Evolutionary conservation across 2,113 vertebrate genomes (phyloP).

Genomic region (Nothoprocta perdicaria): DNA sequence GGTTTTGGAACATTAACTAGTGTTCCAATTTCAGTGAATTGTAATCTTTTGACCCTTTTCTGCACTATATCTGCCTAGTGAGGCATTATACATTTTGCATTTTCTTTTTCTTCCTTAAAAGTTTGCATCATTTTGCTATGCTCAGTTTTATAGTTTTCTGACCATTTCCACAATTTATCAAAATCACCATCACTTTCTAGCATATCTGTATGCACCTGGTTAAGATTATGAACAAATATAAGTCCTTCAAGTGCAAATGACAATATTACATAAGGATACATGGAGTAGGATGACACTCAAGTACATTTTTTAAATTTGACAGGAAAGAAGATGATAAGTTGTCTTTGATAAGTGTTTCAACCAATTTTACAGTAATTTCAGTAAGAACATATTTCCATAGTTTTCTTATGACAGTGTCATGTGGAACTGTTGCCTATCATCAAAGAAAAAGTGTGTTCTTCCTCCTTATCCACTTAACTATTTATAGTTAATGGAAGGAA

Average conservation of each 20-base stretch:
- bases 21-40: neutral
- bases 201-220: neutral
- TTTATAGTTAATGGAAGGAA: neutral
- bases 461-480: neutral
- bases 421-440: neutral
- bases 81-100: neutral
- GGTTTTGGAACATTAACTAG: slow-evolving; percentile 11
- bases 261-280: neutral
- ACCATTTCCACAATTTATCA: neutral
- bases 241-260: neutral
- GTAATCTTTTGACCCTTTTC: neutral
- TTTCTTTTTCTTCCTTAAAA: neutral
- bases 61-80: neutral
- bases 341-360: slow-evolving; percentile 11
- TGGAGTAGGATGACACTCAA: neutral
- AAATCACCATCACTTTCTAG: neutral
- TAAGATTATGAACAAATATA: neutral
- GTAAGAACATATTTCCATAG: neutral
- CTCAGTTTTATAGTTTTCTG: neutral
- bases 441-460: neutral
- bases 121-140: neutral
- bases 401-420: neutral
- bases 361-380: slow-evolving; percentile 19
- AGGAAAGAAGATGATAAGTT: neutral
- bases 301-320: neutral